These are phyloP conservation scores for Tyrannus savana DNA, from an alignment of 2,113 vertebrate genomes.

Conservation along the genomic window DNA sequence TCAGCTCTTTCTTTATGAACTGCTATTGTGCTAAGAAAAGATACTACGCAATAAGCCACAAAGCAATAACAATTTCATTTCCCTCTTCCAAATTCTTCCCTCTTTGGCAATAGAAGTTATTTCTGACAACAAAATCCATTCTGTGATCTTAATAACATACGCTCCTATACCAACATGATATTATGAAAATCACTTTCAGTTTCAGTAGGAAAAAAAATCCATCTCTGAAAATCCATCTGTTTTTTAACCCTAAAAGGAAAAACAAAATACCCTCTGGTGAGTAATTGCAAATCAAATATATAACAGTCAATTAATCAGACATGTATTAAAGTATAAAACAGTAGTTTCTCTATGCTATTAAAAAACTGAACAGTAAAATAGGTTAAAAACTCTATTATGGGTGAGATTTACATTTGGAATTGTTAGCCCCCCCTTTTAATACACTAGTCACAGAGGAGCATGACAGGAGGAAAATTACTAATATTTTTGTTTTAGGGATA, in stretches of 20 bases:
- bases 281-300: neutral
- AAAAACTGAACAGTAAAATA: neutral
- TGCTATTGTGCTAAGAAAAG: neutral
- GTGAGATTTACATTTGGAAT: neutral
- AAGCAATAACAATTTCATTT: slow-evolving; percentile 29
- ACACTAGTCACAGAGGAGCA: neutral
- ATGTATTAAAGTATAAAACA: neutral
- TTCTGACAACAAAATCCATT: slow-evolving; percentile 35
- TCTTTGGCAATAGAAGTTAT: slow-evolving; percentile 8
- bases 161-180: neutral
- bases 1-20: neutral
- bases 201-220: neutral
- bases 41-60: neutral
- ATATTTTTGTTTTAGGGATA: neutral
- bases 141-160: slow-evolving; percentile 33
- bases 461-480: neutral
- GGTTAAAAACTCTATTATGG: neutral
- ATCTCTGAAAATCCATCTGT: neutral
- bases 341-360: neutral
- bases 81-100: neutral
- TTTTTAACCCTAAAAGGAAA: neutral
- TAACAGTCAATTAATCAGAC: neutral
- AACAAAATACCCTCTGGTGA: neutral
- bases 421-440: neutral
- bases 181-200: slow-evolving; percentile 15